Percentiles rank a stretch among this genome's conserved stretches.
Conservation (phyloP, 2,888 invertebrate species). For the Oscheius sp. region DNA sequence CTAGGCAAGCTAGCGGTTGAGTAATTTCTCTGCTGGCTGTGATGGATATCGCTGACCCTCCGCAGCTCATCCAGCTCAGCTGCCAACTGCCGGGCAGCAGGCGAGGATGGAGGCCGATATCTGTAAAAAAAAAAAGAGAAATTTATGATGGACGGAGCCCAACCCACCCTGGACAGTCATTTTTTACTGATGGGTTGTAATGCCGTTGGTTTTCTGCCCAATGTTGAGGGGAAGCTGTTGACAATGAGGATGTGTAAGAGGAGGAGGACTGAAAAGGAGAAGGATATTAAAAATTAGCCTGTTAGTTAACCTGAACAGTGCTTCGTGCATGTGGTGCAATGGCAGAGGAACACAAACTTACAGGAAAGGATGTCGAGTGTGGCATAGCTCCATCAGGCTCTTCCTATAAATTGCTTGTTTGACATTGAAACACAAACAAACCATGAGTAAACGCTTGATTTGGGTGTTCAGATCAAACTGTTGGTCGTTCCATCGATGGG, state of each 20-base stretch:
- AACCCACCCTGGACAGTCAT: conserved; percentile 16
- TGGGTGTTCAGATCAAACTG: conserved; percentile 69
- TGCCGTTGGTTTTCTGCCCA: conserved; percentile 58
- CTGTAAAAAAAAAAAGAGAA: conserved; percentile 35
- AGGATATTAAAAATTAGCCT: not conserved
- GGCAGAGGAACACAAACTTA: conserved; percentile 60
- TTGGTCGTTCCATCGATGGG: conserved; percentile 46
- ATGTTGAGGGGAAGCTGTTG: conserved; percentile 61
- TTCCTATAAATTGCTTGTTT: conserved; percentile 44
- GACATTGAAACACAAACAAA: conserved; percentile 5
- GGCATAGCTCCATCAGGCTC: conserved; percentile 67
- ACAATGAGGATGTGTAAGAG: conserved; percentile 71
- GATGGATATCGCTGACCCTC: conserved; percentile 53
- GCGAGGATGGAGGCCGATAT: conserved; percentile 67
- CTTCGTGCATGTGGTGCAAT: conserved; percentile 43
- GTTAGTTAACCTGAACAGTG: conserved; percentile 44
- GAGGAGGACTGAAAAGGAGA: conserved; percentile 64
- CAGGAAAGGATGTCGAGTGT: conserved; percentile 70
- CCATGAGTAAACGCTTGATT: conserved; percentile 63
- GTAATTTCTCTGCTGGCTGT: conserved; percentile 44
- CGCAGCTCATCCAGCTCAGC: conserved; percentile 72
- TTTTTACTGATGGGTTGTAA: conserved; percentile 13
- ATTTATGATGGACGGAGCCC: not conserved
- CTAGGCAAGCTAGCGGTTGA: conserved; percentile 67
- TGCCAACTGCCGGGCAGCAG: conserved; percentile 71